A percentile compares a stretch with the other conserved stretches of the same genome.
phyloP scores from a whole-genome alignment of 2,797 vertebrate species.

The Hydrocynus forskahlii region DNA sequence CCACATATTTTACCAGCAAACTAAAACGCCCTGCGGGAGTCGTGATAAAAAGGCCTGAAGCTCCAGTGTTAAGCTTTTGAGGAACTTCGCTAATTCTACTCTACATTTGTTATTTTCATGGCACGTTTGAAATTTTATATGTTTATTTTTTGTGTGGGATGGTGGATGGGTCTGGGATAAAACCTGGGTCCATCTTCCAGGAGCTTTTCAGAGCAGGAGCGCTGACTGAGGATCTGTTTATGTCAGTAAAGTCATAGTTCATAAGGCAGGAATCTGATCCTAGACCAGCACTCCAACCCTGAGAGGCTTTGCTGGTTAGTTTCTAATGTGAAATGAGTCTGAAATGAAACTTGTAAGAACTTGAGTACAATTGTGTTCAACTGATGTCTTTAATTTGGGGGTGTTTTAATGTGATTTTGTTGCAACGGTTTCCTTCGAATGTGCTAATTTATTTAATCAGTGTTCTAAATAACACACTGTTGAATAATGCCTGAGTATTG shows the following conservation, averaged over 20 bases:
- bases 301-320: too few relatives aligned
- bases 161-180: neutral
- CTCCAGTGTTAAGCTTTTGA: neutral
- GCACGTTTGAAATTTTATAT: neutral
- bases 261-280: too few relatives aligned
- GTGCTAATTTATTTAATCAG: conserved; percentile 51
- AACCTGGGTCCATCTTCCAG: neutral
- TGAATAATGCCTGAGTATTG: conserved; percentile 51
- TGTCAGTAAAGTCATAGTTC: too few relatives aligned
- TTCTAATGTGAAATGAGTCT: neutral
- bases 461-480: conserved; percentile 41
- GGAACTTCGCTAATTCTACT: neutral
- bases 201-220: too few relatives aligned
- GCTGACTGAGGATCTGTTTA: too few relatives aligned
- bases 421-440: neutral
- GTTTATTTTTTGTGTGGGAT: neutral
- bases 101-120: conserved; percentile 6
- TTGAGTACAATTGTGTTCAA: too few relatives aligned
- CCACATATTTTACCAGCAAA: neutral
- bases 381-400: too few relatives aligned
- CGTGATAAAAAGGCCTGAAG: neutral
- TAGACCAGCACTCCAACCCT: too few relatives aligned
- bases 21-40: neutral
- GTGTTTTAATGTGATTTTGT: conserved; percentile 16
- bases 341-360: neutral